These are phyloP conservation scores for Neodiprion lecontei DNA, from an alignment of 1,140 invertebrate species.

Conservation along the genomic window DNA sequence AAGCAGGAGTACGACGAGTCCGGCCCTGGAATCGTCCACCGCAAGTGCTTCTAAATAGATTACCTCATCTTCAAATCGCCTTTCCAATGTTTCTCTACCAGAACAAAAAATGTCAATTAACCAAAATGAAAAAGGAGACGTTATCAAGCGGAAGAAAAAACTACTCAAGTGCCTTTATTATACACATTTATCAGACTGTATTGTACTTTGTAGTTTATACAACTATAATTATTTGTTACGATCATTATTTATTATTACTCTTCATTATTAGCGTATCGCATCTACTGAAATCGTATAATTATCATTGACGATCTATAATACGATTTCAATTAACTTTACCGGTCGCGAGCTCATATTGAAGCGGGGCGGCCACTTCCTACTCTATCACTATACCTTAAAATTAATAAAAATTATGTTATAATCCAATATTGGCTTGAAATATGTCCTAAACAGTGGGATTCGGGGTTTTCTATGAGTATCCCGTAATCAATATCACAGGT, in stretches of 20 bases:
- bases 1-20: slow-evolving; percentile 94
- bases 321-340: slow-evolving; percentile 19
- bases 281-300: slow-evolving; percentile 21
- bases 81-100: slow-evolving; percentile 6
- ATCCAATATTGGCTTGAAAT: slow-evolving; percentile 38
- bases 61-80: slow-evolving; percentile 8
- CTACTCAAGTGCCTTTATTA: slow-evolving; percentile 56
- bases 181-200: slow-evolving; percentile 58
- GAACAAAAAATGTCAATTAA: background rate
- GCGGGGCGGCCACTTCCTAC: slow-evolving; percentile 39
- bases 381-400: slow-evolving; percentile 40
- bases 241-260: slow-evolving; percentile 48
- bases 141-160: slow-evolving; percentile 24
- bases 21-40: slow-evolving; percentile 90
- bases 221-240: slow-evolving; percentile 50
- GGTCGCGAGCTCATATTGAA: slow-evolving; percentile 47
- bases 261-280: slow-evolving; percentile 27
- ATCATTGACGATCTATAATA: background rate
- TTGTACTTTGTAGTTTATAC: slow-evolving; percentile 52
- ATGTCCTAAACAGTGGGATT: background rate
- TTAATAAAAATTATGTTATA: slow-evolving; percentile 47
- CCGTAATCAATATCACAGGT: background rate
- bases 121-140: background rate
- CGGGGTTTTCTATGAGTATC: background rate
- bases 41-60: slow-evolving; percentile 88